Conservation (phyloP, 2,888 invertebrate species). For the Caradrina kadenii region DNA sequence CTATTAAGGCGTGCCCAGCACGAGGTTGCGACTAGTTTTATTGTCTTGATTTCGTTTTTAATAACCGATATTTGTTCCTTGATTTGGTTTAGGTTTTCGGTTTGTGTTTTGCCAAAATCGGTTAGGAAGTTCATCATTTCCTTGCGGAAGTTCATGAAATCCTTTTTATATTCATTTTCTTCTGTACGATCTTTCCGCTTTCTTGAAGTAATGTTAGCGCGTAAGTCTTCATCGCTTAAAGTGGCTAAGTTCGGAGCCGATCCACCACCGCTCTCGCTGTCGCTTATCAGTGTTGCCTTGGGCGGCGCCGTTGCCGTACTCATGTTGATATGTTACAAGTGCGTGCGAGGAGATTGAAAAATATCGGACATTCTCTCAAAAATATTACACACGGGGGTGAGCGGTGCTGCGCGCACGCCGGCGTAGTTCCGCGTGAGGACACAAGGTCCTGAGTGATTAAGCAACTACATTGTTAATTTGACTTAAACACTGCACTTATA, state of each 20-base stretch:
- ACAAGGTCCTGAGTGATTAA: background rate
- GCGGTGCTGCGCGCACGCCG: too few species aligned
- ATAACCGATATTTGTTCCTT: constrained; percentile 5
- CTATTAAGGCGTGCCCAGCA: too few species aligned
- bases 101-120: constrained; percentile 4
- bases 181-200: background rate
- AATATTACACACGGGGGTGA: too few species aligned
- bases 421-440: too few species aligned
- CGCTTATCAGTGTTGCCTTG: constrained; percentile 1
- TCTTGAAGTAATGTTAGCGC: background rate
- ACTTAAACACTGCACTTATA: background rate
- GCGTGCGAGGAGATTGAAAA: background rate
- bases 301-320: background rate
- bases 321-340: background rate
- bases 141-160: background rate
- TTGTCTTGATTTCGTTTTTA: constrained; percentile 1
- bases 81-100: constrained; percentile 4
- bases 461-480: background rate
- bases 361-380: too few species aligned
- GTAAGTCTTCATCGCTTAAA: background rate
- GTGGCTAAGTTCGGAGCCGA: background rate
- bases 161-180: background rate
- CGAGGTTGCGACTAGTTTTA: too few species aligned
- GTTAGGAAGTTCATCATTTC: constrained; percentile 2
- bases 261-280: background rate